phyloP scores from a whole-genome alignment of 2,888 invertebrate species.

The Agrypnus murinus region DNA sequence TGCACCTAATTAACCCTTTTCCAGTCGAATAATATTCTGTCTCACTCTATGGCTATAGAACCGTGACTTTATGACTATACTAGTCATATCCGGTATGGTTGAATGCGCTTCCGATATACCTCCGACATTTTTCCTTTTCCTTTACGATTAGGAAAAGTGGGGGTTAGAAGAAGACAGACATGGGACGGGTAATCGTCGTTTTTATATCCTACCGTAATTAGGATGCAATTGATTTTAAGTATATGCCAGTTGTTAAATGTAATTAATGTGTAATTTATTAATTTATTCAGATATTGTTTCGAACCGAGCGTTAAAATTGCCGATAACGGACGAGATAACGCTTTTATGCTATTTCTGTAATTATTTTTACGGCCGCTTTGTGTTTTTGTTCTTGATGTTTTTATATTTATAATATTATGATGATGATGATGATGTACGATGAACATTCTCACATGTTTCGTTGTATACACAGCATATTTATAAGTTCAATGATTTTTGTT shows the following conservation, averaged over 20 bases:
- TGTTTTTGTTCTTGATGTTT: slow-evolving; percentile 1
- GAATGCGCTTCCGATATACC: slow-evolving; percentile 61
- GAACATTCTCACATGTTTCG: slow-evolving; percentile 43
- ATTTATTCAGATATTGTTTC: slow-evolving; percentile 72
- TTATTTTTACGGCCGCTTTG: slow-evolving; percentile 49
- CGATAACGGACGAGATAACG: slow-evolving; percentile 71
- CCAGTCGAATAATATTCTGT: slow-evolving; percentile 64
- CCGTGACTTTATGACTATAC: slow-evolving; percentile 68
- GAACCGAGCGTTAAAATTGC: slow-evolving; percentile 70
- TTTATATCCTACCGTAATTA: slow-evolving; percentile 63
- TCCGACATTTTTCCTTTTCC: slow-evolving; percentile 41
- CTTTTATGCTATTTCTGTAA: slow-evolving; percentile 49
- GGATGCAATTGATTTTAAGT: slow-evolving; percentile 70
- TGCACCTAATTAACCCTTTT: slow-evolving; percentile 59
- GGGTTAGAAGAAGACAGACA: slow-evolving; percentile 50
- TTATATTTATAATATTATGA: background rate
- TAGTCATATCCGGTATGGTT: slow-evolving; percentile 69
- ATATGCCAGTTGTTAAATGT: slow-evolving; percentile 70
- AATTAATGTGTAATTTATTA: slow-evolving; percentile 73
- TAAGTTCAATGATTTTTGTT: slow-evolving; percentile 51
- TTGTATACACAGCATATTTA: too few species aligned
- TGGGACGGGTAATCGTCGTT: slow-evolving; percentile 57
- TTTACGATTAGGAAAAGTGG: slow-evolving; percentile 27
- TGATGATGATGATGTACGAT: slow-evolving; percentile 40
- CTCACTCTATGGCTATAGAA: slow-evolving; percentile 62